Evolutionary conservation across 2,113 vertebrate species (phyloP).

Genomic region (Corythornis madagascariensis): DNA sequence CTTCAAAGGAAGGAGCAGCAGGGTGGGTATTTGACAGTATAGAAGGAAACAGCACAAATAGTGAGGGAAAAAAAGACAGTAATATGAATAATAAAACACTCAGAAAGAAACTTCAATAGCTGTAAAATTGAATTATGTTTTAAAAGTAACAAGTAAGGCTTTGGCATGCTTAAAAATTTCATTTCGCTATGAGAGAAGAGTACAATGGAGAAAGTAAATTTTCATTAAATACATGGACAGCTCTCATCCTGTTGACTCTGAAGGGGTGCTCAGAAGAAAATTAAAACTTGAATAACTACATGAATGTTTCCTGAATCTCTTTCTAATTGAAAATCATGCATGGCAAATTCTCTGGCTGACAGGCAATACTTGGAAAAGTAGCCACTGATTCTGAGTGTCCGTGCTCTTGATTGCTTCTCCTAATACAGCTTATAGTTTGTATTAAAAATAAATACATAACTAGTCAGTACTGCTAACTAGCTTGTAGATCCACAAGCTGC

Average conservation of each 20-base stretch:
- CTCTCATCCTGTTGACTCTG: neutral
- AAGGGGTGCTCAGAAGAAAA: conserved; percentile 5
- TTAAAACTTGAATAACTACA: neutral
- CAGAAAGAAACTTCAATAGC: neutral
- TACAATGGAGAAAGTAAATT: neutral
- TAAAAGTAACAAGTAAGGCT: neutral
- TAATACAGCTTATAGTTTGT: neutral
- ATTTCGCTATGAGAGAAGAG: neutral
- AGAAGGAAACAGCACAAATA: neutral
- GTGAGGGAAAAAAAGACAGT: neutral
- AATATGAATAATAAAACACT: neutral
- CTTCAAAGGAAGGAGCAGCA: neutral
- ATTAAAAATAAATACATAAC: neutral
- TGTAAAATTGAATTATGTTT: neutral
- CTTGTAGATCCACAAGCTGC: neutral
- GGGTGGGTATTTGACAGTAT: neutral
- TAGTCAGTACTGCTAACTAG: neutral
- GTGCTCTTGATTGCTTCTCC: neutral
- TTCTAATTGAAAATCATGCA: neutral
- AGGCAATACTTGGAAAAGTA: neutral
- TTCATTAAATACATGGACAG: neutral
- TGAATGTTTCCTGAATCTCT: neutral
- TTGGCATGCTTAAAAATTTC: neutral
- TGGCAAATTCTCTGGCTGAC: neutral
- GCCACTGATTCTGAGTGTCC: neutral